These are phyloP conservation scores for Meloe dianella DNA, from an alignment of 2,888 invertebrate genomes.

Conservation along the genomic window DNA sequence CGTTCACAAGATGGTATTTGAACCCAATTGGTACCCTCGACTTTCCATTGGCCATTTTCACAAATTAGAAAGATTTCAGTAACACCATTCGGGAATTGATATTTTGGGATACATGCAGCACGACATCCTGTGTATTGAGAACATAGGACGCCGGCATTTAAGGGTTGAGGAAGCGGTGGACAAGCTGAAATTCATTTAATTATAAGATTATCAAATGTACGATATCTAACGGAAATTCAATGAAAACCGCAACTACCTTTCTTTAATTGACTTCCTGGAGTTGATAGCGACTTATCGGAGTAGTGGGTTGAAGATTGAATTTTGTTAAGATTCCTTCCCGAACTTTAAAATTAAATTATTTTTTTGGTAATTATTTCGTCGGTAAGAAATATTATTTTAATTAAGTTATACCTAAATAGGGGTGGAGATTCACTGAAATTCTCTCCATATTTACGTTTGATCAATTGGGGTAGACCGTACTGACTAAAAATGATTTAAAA, in stretches of 20 bases:
- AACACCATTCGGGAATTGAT: constrained; percentile 65
- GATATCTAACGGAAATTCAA: constrained; percentile 4
- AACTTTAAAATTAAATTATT: not conserved
- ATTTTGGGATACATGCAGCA: constrained; percentile 60
- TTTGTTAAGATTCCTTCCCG: not conserved
- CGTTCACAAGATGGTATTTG: constrained; percentile 69
- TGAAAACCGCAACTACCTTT: not conserved
- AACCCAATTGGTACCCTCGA: constrained; percentile 59
- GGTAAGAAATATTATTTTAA: not conserved
- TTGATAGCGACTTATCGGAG: not conserved
- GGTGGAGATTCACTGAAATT: constrained; percentile 5
- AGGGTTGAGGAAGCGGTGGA: constrained; percentile 47
- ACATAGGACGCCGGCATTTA: constrained; percentile 54
- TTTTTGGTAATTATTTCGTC: not conserved
- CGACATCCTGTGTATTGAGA: constrained; percentile 61
- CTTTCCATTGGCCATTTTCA: constrained; percentile 60
- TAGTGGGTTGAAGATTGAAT: not conserved
- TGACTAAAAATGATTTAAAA: not conserved
- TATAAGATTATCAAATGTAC: not conserved
- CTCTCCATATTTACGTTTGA: not conserved
- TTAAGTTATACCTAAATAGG: not conserved
- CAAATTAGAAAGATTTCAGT: constrained; percentile 61
- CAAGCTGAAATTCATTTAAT: constrained; percentile 48
- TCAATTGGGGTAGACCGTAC: not conserved
- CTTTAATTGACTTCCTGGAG: not conserved